A percentile compares a stretch with the other conserved stretches of the same genome.
These are phyloP conservation scores for Dastarcus helophoroides DNA, from an alignment of 2,888 invertebrate species.

Conservation along the genomic window DNA sequence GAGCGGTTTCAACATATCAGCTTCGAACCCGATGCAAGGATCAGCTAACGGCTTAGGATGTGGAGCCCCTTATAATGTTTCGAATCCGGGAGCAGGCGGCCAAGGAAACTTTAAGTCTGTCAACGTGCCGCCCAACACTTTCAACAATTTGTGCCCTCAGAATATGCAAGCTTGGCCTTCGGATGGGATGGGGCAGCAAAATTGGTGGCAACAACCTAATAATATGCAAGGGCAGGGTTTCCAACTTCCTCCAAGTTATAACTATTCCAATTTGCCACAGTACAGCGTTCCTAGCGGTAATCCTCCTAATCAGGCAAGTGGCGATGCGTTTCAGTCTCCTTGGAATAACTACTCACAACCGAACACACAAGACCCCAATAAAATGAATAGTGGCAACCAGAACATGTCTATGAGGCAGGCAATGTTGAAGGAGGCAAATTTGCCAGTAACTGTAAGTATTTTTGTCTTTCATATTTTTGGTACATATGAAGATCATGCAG, in stretches of 20 bases:
- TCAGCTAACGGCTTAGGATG: too few relatives aligned
- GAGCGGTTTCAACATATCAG: too few relatives aligned
- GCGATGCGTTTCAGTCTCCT: slow-evolving; percentile 23
- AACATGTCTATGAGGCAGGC: slow-evolving; percentile 32
- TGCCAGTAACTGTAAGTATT: slow-evolving; percentile 10
- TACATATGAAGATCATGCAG: too few relatives aligned
- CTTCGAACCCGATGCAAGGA: too few relatives aligned
- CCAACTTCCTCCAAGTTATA: background rate
- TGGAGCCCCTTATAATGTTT: too few relatives aligned
- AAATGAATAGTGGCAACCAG: slow-evolving; percentile 11
- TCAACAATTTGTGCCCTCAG: slow-evolving; percentile 1
- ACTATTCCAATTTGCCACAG: background rate
- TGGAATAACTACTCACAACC: slow-evolving; percentile 18
- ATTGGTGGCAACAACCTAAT: background rate
- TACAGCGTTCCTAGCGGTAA: background rate
- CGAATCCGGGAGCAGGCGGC: too few relatives aligned
- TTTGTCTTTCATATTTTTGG: background rate
- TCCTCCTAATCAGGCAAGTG: slow-evolving; percentile 12
- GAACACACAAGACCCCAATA: slow-evolving; percentile 7
- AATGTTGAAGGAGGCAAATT: slow-evolving; percentile 33
- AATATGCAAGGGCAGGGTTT: background rate
- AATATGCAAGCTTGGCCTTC: too few relatives aligned
- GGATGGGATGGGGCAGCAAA: background rate
- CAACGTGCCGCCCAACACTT: background rate
- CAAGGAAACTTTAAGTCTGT: background rate